A percentile compares a stretch with the other conserved stretches of the same genome.
These are phyloP conservation scores for Araneus ventricosus DNA, from an alignment of 1,140 invertebrate genomes.

Conservation along the genomic window DNA sequence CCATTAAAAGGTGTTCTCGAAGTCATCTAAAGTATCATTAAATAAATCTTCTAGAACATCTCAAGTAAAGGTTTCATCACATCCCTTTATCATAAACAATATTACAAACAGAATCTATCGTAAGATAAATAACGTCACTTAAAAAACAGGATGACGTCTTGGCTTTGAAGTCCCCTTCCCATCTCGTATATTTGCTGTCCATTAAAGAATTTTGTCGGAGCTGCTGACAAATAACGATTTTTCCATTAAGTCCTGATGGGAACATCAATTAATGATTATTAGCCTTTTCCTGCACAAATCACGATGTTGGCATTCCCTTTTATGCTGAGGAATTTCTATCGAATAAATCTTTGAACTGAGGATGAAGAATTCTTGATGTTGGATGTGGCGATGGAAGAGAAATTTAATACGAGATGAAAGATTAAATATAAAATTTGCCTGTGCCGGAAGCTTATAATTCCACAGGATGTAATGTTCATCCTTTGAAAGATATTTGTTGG, in stretches of 20 bases:
- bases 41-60: no score
- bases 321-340: constrained; percentile 3
- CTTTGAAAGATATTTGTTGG: not conserved
- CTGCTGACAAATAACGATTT: constrained; percentile 30
- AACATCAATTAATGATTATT: constrained; percentile 45
- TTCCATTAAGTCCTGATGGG: constrained; percentile 38
- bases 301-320: constrained; percentile 7
- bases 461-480: not conserved
- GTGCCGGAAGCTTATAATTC: not conserved
- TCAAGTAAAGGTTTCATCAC: not conserved
- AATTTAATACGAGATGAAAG: not conserved
- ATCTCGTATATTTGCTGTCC: not conserved
- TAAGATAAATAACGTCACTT: not conserved
- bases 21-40: no score
- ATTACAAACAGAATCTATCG: not conserved
- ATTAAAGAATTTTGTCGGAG: not conserved
- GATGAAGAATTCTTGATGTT: not conserved
- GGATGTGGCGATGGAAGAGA: not conserved
- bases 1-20: no score
- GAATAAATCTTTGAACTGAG: not conserved
- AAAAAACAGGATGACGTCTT: not conserved
- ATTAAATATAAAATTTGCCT: not conserved
- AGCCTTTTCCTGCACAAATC: constrained; percentile 25
- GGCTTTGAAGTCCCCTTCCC: not conserved
- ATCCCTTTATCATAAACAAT: not conserved